Evolutionary conservation across 2,113 vertebrate species (phyloP), one percentile per base, ranked within the genome.

Genomic region (Chauna torquata): DNA sequence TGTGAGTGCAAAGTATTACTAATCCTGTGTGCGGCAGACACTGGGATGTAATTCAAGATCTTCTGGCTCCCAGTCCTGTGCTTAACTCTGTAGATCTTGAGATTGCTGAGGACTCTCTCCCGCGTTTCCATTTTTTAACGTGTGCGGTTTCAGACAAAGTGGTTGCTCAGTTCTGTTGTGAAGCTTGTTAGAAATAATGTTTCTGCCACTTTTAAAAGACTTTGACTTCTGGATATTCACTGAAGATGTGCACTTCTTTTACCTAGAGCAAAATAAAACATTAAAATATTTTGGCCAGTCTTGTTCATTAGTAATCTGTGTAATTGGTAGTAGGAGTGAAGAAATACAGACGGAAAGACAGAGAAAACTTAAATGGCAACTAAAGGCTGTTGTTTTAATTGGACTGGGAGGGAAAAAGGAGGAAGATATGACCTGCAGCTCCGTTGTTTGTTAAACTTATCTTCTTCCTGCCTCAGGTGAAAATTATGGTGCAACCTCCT

Each of bases 1-100:
- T 96, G 96, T 91, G 94, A 97, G 96, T 95, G 95, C 94, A 97
- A 97, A 97, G 96, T 97, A 95, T 96, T 96, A 97, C 96, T 97
- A 97, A 97, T 96, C 96, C 96, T 96, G 91, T 94, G 95, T 58
- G 91, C n/a, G 83, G 92, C 95, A 97, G 96, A 95, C 96, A 95
- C 82, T 97, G 96, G 96, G 96, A 96, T 66, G 91, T 65, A 97
- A 97, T 96, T 97, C 97, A 97, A 97, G 91, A 97, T 92, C 89
- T 96, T 92, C 97, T 97, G 96, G 95, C 95, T 97, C 95, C 79
- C 81, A 61, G 83, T 95, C 90, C 89, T 92, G 58, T 74, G 84
- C 92, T 95, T 91, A 94, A 92, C 91, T 93, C 92, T 1, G 1
- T 82, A 94, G 95, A 95, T 94, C 74, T 94, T 1, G 25, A 91